phyloP scores from a whole-genome alignment of 1,140 invertebrate genomes.

The Sitophilus oryzae region DNA sequence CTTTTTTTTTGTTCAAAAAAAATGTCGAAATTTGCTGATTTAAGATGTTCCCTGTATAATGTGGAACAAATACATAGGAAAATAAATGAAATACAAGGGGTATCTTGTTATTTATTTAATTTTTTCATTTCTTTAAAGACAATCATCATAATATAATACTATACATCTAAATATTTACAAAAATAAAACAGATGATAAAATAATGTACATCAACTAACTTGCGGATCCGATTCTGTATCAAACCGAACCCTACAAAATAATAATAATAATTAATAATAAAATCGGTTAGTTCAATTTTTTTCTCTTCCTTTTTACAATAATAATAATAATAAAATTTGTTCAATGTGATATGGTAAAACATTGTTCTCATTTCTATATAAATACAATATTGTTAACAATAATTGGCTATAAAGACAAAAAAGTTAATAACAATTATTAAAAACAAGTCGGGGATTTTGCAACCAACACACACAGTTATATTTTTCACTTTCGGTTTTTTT shows the following conservation, averaged over 20 bases:
- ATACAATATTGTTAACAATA: slow-evolving; percentile 37
- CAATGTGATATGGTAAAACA: slow-evolving; percentile 41
- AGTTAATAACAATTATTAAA: slow-evolving; percentile 15
- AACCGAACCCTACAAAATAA: slow-evolving; percentile 29
- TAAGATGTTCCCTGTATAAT: no score
- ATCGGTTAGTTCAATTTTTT: slow-evolving; percentile 8
- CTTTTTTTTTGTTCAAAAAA: no score
- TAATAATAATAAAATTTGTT: slow-evolving; percentile 27
- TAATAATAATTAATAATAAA: slow-evolving; percentile 29
- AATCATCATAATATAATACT: slow-evolving; percentile 45
- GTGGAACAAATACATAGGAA: no score
- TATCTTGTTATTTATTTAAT: slow-evolving; percentile 29
- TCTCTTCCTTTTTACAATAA: slow-evolving; percentile 7
- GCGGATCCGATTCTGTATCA: slow-evolving; percentile 37
- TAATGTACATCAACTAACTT: slow-evolving; percentile 40
- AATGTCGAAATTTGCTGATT: no score
- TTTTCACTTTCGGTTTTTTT: no score
- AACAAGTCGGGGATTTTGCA: no score
- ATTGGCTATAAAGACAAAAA: slow-evolving; percentile 20
- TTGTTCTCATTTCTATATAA: slow-evolving; percentile 8
- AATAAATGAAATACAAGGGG: slow-evolving; percentile 1
- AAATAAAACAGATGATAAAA: slow-evolving; percentile 37
- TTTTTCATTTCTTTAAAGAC: slow-evolving; percentile 45
- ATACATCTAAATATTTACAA: slow-evolving; percentile 46
- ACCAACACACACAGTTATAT: no score